Conservation (phyloP, 1,140 invertebrate genomes). For the Proctacanthus coquilletti region DNA sequence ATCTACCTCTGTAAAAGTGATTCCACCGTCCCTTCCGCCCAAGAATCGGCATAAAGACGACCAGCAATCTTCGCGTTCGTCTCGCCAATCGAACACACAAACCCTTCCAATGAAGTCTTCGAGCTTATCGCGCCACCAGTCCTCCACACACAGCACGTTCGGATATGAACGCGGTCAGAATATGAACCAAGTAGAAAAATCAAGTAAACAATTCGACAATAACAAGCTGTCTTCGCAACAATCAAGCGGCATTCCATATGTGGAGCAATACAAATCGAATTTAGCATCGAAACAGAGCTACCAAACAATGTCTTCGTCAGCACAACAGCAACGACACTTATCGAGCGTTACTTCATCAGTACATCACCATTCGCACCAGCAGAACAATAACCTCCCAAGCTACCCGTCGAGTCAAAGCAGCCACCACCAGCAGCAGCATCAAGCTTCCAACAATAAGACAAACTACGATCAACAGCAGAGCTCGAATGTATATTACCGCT, state of each 20-base stretch:
- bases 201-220: background rate
- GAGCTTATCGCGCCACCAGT: constrained; percentile 18
- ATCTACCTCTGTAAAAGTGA: constrained; percentile 15
- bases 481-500: constrained; percentile 23
- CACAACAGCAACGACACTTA: background rate
- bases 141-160: constrained; percentile 9
- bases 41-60: constrained; percentile 27
- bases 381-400: background rate
- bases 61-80: constrained; percentile 5
- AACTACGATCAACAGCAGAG: constrained; percentile 11
- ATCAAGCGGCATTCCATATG: constrained; percentile 9
- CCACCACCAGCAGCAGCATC: constrained; percentile 13
- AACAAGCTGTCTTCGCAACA: background rate
- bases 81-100: constrained; percentile 20
- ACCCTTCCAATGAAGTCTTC: constrained; percentile 23
- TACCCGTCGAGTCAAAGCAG: background rate
- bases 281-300: background rate
- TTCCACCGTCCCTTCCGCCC: constrained; percentile 25
- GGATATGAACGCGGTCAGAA: constrained; percentile 1
- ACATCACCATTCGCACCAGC: background rate
- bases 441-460: constrained; percentile 6
- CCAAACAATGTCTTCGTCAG: background rate
- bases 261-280: constrained; percentile 13
- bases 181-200: background rate
- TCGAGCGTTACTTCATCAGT: background rate